phyloP scores from a whole-genome alignment of 2,888 invertebrate genomes.

The Ernsta delagoae region DNA sequence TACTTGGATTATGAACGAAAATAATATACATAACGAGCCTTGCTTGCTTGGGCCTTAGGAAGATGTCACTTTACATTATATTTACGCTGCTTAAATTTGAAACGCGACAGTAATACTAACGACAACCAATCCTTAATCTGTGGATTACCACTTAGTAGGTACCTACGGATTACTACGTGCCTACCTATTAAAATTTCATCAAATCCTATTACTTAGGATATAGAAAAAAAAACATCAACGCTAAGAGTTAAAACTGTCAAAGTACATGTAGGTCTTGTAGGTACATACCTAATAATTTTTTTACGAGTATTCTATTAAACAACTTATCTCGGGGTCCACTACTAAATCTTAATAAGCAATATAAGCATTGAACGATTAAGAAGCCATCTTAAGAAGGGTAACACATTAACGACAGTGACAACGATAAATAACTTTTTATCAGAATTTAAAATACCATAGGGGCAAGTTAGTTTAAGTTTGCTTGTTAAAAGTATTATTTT shows the following conservation, averaged over 20 bases:
- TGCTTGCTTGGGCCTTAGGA: not conserved
- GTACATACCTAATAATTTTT: too few species aligned
- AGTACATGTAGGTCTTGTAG: too few species aligned
- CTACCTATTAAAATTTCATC: too few species aligned
- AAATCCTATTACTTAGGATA: too few species aligned
- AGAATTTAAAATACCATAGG: conserved; percentile 55
- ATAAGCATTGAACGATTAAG: not conserved
- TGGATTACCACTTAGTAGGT: too few species aligned
- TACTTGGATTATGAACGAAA: conserved; percentile 47
- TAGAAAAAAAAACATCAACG: too few species aligned
- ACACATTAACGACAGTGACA: conserved; percentile 44
- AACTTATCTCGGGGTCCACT: not conserved
- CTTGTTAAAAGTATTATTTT: conserved; percentile 7
- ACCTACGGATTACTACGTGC: too few species aligned
- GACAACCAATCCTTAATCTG: too few species aligned
- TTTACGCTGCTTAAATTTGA: too few species aligned
- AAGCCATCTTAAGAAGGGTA: conserved; percentile 50
- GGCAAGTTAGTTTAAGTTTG: conserved; percentile 52
- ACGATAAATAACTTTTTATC: conserved; percentile 76
- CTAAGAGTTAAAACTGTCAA: too few species aligned
- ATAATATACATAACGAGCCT: conserved; percentile 21
- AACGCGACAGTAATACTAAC: too few species aligned
- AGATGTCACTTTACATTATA: not conserved
- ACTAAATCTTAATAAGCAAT: conserved; percentile 14
- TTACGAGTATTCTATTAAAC: too few species aligned